A percentile compares a stretch with the other conserved stretches of the same genome.
Evolutionary conservation across 2,888 invertebrate species (phyloP).

Genomic region (Euphydryas editha): DNA sequence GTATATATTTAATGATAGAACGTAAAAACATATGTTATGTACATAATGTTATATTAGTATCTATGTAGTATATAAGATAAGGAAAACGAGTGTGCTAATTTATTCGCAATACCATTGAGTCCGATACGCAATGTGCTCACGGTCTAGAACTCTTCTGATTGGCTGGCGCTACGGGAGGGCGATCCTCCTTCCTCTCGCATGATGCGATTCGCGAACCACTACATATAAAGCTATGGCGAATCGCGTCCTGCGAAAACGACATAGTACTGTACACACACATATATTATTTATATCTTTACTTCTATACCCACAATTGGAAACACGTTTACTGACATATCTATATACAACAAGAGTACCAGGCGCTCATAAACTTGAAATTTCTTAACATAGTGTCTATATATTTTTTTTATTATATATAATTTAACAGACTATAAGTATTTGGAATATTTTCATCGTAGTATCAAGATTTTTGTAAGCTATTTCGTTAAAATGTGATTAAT

Average conservation of each 20-base stretch:
- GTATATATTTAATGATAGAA: slow-evolving; percentile 35
- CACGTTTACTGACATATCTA: slow-evolving; percentile 5
- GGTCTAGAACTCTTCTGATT: slow-evolving; percentile 67
- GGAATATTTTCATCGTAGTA: neutral
- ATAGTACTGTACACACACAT: slow-evolving; percentile 45
- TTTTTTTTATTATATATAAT: neutral
- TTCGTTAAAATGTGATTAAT: slow-evolving; percentile 2
- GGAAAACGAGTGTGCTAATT: slow-evolving; percentile 59
- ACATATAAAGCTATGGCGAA: slow-evolving; percentile 62
- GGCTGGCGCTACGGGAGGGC: slow-evolving; percentile 74
- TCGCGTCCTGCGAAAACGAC: slow-evolving; percentile 63
- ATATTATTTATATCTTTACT: slow-evolving; percentile 43
- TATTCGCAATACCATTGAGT: slow-evolving; percentile 71
- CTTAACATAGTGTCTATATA: neutral
- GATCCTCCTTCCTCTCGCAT: slow-evolving; percentile 81
- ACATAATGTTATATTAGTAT: slow-evolving; percentile 32
- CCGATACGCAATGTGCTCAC: slow-evolving; percentile 57
- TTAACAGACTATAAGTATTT: too few species aligned
- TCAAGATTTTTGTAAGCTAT: slow-evolving; percentile 9
- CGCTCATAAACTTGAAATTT: slow-evolving; percentile 47
- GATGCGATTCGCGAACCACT: slow-evolving; percentile 76
- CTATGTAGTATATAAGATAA: slow-evolving; percentile 36
- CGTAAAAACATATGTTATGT: slow-evolving; percentile 48
- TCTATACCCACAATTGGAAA: slow-evolving; percentile 37
- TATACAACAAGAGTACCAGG: slow-evolving; percentile 51